These are phyloP conservation scores for Rhizoglyphus robini DNA, from an alignment of 1,140 invertebrate species.

Conservation along the genomic window DNA sequence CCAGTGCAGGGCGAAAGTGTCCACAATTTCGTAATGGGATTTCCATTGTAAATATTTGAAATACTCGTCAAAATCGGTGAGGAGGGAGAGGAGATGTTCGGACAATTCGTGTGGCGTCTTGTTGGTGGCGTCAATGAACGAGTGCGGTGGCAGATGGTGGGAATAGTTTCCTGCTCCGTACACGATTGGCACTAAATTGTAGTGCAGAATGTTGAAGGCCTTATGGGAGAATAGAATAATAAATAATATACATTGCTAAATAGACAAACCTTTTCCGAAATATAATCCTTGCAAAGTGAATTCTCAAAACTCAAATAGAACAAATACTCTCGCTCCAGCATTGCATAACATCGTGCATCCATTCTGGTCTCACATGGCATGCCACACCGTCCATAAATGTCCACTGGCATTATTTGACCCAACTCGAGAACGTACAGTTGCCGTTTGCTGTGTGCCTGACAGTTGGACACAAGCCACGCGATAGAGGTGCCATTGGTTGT, in stretches of 20 bases:
- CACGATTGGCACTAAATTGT: conserved; percentile 32
- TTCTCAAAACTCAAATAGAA: conserved; percentile 36
- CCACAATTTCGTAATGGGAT: no score
- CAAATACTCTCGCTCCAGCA: conserved; percentile 28
- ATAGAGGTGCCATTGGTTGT: no score
- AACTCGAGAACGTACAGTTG: conserved; percentile 43
- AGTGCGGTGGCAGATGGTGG: conserved; percentile 31
- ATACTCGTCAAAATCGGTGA: no score
- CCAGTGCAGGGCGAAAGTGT: no score
- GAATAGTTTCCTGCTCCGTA: conserved; percentile 33
- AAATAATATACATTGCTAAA: background rate
- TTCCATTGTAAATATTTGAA: no score
- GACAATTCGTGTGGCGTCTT: conserved; percentile 30
- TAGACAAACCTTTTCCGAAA: background rate
- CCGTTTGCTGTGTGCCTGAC: conserved; percentile 39
- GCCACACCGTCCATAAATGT: conserved; percentile 52
- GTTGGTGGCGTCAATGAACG: conserved; percentile 33
- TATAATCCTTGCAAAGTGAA: conserved; percentile 30
- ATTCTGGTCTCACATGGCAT: conserved; percentile 22
- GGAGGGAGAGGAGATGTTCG: no score
- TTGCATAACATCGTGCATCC: conserved; percentile 26
- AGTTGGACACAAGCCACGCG: conserved; percentile 52
- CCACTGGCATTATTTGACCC: conserved; percentile 42
- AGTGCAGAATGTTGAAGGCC: conserved; percentile 29
- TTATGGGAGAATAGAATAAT: conserved; percentile 28